These are phyloP conservation scores for Lacerta viridis DNA, from an alignment of 2,797 vertebrate genomes.

Conservation along the genomic window DNA sequence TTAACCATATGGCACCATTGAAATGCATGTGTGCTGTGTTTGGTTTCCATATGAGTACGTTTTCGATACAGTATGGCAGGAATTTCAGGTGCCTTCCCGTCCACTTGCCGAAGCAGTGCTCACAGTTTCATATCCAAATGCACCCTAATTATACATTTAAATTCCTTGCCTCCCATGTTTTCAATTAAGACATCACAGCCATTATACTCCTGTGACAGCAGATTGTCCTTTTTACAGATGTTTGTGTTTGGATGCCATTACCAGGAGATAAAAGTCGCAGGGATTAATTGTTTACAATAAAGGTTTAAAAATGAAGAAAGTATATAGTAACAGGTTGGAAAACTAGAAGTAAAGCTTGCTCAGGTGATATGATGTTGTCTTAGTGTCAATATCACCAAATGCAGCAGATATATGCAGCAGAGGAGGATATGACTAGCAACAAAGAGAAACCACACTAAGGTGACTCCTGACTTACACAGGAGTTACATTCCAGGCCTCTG, in stretches of 20 bases:
- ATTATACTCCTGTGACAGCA: slow-evolving; percentile 71
- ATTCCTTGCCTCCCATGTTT: slow-evolving; percentile 73
- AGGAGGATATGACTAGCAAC: slow-evolving; percentile 64
- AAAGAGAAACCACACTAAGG: neutral
- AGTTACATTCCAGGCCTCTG: too few relatives aligned
- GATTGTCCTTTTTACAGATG: slow-evolving; percentile 66
- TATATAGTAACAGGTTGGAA: slow-evolving; percentile 76
- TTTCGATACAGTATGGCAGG: slow-evolving; percentile 54
- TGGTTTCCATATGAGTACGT: slow-evolving; percentile 34
- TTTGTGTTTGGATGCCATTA: slow-evolving; percentile 71
- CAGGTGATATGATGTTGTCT: slow-evolving; percentile 61
- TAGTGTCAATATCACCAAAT: slow-evolving; percentile 65
- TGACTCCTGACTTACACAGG: neutral
- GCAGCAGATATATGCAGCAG: slow-evolving; percentile 66
- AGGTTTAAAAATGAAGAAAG: slow-evolving; percentile 65
- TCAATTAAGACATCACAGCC: slow-evolving; percentile 78
- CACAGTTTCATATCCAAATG: slow-evolving; percentile 51
- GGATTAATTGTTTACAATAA: slow-evolving; percentile 77
- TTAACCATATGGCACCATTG: slow-evolving; percentile 58
- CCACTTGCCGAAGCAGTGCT: slow-evolving; percentile 40
- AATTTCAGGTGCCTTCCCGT: slow-evolving; percentile 49
- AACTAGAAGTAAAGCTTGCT: slow-evolving; percentile 71
- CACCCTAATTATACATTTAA: slow-evolving; percentile 61
- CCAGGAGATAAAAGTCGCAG: slow-evolving; percentile 66
- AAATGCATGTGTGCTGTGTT: slow-evolving; percentile 52